Evolutionary conservation across 2,888 invertebrate genomes (phyloP).

Genomic region (Prenolepis imparis): DNA sequence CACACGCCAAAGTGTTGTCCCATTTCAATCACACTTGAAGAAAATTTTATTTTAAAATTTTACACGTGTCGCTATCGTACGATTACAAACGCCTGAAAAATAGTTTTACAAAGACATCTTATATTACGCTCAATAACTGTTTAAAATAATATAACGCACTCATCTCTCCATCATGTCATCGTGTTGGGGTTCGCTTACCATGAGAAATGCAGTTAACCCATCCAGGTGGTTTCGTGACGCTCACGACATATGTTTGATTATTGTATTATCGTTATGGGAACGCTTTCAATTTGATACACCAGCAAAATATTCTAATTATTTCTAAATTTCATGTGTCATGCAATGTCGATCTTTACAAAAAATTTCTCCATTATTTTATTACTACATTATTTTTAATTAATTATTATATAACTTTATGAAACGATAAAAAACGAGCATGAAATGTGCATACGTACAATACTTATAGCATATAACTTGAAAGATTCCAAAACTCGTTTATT

Average conservation of each 20-base stretch:
- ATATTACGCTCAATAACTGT: constrained; percentile 32
- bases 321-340: constrained; percentile 6
- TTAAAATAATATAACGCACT: constrained; percentile 72
- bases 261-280: constrained; percentile 83
- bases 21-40: neutral
- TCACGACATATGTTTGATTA: constrained; percentile 82
- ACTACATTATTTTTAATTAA: neutral
- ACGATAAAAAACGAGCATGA: neutral
- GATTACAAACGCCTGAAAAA: neutral
- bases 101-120: neutral
- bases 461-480: neutral
- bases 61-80: neutral
- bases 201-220: constrained; percentile 79
- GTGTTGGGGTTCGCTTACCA: constrained; percentile 73
- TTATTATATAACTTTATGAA: neutral
- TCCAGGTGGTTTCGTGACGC: constrained; percentile 81
- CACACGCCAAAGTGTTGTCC: neutral
- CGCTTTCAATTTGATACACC: constrained; percentile 70
- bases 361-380: constrained; percentile 6
- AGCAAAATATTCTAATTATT: constrained; percentile 33
- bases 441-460: neutral
- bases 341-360: constrained; percentile 14
- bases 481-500: neutral
- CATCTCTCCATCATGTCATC: constrained; percentile 68
- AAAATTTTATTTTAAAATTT: constrained; percentile 3